Evolutionary conservation across 2,797 vertebrate species (phyloP).

Genomic region (Mionectes olivaceus): DNA sequence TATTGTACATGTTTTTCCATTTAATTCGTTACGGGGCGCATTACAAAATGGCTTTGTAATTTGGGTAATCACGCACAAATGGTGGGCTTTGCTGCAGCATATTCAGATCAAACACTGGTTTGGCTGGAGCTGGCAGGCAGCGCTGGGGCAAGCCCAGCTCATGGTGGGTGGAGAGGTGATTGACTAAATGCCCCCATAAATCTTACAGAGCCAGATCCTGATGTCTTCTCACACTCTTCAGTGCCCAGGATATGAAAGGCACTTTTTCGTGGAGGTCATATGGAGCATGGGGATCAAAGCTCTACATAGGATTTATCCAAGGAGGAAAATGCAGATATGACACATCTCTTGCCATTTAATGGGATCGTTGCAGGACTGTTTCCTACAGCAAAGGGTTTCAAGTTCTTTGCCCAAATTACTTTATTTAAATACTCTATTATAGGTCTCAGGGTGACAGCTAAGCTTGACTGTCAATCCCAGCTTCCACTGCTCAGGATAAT

Average conservation of each 20-base stretch:
- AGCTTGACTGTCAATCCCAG: neutral
- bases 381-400: neutral
- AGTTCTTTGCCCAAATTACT: neutral
- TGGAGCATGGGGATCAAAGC: neutral
- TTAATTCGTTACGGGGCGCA: conserved; percentile 31
- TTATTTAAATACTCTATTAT: neutral
- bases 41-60: conserved; percentile 70
- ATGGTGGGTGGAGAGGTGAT: neutral
- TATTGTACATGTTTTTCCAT: conserved; percentile 52
- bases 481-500: neutral
- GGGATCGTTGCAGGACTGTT: neutral
- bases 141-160: conserved; percentile 32
- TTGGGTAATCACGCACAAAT: conserved; percentile 66
- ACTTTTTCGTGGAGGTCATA: neutral
- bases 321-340: neutral
- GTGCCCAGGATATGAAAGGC: neutral
- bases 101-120: conserved; percentile 31
- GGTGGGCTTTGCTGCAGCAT: conserved; percentile 22
- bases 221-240: neutral
- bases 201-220: neutral
- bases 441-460: neutral
- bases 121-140: conserved; percentile 35
- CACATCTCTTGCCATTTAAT: neutral
- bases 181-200: conserved; percentile 36
- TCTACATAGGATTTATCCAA: rapidly evolving